Base-by-base conservation (phyloP, 2,113 vertebrate genomes). In the Ovibos moschatus region DNA sequence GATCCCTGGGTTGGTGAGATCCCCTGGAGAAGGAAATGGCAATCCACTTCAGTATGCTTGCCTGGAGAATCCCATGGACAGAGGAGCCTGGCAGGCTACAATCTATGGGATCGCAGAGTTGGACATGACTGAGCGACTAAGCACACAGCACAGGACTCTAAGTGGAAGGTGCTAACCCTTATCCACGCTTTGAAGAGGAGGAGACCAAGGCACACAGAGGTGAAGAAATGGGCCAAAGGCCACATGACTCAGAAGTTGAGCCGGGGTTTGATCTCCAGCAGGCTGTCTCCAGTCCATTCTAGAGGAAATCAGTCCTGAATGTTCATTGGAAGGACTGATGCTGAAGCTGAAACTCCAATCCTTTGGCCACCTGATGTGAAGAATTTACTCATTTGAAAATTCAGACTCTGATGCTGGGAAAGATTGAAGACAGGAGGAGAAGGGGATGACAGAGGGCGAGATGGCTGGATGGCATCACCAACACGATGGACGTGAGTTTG, bases 51-150 rank as follows among this genome's bases (percentile, higher is more conserved):
- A 76, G 71, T 76, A 43, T 14, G 2, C 71, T 27, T 76, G 23
- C 23, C 71, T 76, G 71, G 71, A 43, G 12, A 76, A 76, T 43
- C 40, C 71, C 71, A 43, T 43, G 40, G 67, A 43, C 71, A 76
- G 11, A 43, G 71, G 71, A 76, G 40, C 12, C 71, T 76, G 40
- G 6, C 1, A 3, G 71, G 71, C 23, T 74, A 40, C 21, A 74
- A 2, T 40, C 36, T 25, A 6, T 13, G 11, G 36, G 36, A 3
- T 74, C 1, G 0, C 36, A 74, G 67, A 74, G 67, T 40, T 74
- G 36, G 36, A 40, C 21, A 74, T 3, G 36, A 74, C 67, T 74
- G n/a, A 13, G 5, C 0, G 0, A 25, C 5, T 40, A 36, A 67
- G n/a, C 9, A 67, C 64, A 67, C 64, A 67, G n/a, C n/a, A 21